Conservation (phyloP, 2,888 invertebrate species). For the Cosmorhoe ocellata region DNA sequence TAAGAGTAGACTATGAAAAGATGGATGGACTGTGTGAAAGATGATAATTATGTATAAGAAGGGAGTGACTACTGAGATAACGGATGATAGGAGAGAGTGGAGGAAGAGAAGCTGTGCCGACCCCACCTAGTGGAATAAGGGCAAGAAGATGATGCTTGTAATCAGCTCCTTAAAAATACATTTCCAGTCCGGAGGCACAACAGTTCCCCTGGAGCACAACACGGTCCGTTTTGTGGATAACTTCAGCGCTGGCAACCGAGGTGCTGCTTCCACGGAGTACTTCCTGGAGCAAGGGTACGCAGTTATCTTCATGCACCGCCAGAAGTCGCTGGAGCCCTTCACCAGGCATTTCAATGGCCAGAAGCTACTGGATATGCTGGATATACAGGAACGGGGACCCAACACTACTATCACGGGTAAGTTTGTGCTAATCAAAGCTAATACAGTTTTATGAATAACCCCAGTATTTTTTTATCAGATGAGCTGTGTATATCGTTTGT, state of each 20-base stretch:
- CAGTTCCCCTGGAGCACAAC: conserved; percentile 97
- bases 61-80: too few species aligned
- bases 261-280: conserved; percentile 97
- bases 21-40: too few species aligned
- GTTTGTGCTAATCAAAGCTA: neutral
- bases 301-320: conserved; percentile 96
- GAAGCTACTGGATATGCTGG: conserved; percentile 90
- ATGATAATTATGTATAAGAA: too few species aligned
- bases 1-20: too few species aligned
- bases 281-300: conserved; percentile 92
- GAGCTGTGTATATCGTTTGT: too few species aligned
- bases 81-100: too few species aligned
- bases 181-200: conserved; percentile 96
- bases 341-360: conserved; percentile 92
- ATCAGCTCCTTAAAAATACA: neutral
- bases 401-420: conserved; percentile 86
- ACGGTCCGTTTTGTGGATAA: conserved; percentile 99
- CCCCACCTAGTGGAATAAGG: too few species aligned
- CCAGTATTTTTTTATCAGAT: too few species aligned
- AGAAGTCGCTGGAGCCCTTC: conserved; percentile 95
- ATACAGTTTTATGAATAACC: neutral
- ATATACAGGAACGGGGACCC: conserved; percentile 84
- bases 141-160: too few species aligned
- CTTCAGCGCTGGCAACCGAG: conserved; percentile 98
- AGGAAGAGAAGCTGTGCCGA: too few species aligned